These are phyloP conservation scores for Cryptosula pallasiana DNA, from an alignment of 2,888 invertebrate species.

Conservation along the genomic window DNA sequence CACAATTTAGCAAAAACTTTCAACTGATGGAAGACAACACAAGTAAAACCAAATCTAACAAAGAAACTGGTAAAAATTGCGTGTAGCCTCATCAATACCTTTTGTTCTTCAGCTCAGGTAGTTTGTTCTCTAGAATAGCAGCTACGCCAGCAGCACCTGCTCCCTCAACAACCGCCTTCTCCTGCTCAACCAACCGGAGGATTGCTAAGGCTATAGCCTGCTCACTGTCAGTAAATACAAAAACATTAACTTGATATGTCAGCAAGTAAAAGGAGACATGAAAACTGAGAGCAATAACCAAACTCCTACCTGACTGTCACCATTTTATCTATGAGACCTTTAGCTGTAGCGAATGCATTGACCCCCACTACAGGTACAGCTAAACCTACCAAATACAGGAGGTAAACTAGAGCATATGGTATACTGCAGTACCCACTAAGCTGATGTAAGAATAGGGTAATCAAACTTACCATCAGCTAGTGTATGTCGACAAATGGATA, in stretches of 20 bases:
- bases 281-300: no score
- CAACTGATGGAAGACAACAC: no score
- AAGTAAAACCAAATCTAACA: no score
- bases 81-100: no score
- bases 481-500: conserved; percentile 66
- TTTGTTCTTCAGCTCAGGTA: conserved; percentile 75
- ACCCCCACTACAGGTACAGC: conserved; percentile 82
- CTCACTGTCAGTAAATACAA: conserved; percentile 50
- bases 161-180: conserved; percentile 86
- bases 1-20: no score
- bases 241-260: no score
- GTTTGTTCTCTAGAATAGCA: conserved; percentile 72
- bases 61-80: no score
- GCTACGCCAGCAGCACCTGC: conserved; percentile 82
- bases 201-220: conserved; percentile 80
- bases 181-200: conserved; percentile 70
- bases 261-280: no score
- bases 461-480: conserved; percentile 69
- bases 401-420: no score
- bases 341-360: conserved; percentile 74
- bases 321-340: conserved; percentile 67
- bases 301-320: conserved; percentile 64
- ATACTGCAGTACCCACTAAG: no score
- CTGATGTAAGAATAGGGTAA: no score
- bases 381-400: conserved; percentile 54